These are phyloP conservation scores for Euzophera pinguis DNA, from an alignment of 2,888 invertebrate genomes.

Conservation along the genomic window DNA sequence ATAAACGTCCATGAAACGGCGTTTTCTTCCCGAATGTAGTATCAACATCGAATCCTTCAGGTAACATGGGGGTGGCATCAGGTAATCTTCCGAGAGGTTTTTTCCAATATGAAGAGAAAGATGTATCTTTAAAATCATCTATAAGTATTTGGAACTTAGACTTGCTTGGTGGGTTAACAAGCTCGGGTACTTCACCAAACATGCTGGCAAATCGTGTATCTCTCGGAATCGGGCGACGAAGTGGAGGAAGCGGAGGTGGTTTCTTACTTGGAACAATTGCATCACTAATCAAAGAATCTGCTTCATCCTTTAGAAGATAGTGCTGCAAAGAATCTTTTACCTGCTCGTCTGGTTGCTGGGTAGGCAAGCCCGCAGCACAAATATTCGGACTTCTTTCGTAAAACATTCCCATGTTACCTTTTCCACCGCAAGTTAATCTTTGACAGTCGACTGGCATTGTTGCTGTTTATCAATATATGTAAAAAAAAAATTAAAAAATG, in stretches of 20 bases:
- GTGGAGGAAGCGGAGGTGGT: conserved; percentile 43
- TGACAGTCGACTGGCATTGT: conserved; percentile 54
- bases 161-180: conserved; percentile 51
- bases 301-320: conserved; percentile 60
- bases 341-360: conserved; percentile 46
- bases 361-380: conserved; percentile 61
- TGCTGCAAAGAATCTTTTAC: conserved; percentile 47
- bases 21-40: conserved; percentile 60
- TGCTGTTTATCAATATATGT: conserved; percentile 7
- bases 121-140: conserved; percentile 55
- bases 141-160: conserved; percentile 58
- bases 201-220: conserved; percentile 51
- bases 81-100: conserved; percentile 41
- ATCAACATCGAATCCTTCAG: conserved; percentile 49
- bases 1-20: conserved; percentile 41
- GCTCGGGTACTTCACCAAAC: conserved; percentile 35
- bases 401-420: conserved; percentile 60
- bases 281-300: conserved; percentile 56
- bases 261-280: conserved; percentile 50
- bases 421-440: conserved; percentile 54
- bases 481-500: no score
- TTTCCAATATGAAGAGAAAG: conserved; percentile 62
- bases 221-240: conserved; percentile 43
- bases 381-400: conserved; percentile 56
- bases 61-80: conserved; percentile 61